Percentiles rank a stretch among this genome's conserved stretches.
phyloP scores from a whole-genome alignment of 2,797 vertebrate species.

The Chromis chromis region DNA sequence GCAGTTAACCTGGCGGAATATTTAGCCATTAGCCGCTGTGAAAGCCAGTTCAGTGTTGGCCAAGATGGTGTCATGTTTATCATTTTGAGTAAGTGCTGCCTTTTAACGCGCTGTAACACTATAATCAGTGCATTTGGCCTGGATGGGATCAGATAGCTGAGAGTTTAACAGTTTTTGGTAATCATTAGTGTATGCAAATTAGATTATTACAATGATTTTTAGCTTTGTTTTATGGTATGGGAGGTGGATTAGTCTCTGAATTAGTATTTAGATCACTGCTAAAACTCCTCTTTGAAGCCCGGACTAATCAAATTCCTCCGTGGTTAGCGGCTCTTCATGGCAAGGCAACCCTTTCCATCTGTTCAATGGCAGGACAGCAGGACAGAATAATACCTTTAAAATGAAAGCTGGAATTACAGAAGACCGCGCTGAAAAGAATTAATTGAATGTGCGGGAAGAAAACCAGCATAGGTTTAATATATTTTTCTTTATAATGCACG shows the following conservation, averaged over 20 bases:
- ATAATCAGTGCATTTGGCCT: constrained; percentile 19
- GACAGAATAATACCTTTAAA: constrained; percentile 38
- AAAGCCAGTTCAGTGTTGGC: constrained; percentile 62
- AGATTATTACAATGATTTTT: not conserved
- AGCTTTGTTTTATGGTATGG: not conserved
- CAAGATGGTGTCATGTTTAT: constrained; percentile 56
- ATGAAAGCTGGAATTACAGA: constrained; percentile 23
- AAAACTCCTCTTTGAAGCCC: constrained; percentile 32
- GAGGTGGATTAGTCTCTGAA: not conserved
- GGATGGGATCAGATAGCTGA: not conserved
- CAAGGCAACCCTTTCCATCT: constrained; percentile 36
- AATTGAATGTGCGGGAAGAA: constrained; percentile 14
- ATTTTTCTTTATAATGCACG: not conserved
- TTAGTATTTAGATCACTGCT: constrained; percentile 10
- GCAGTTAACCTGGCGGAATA: constrained; percentile 84
- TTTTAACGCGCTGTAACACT: constrained; percentile 36
- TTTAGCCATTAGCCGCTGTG: constrained; percentile 82
- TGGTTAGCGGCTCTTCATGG: constrained; percentile 45
- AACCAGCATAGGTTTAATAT: not conserved
- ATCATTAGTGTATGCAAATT: not conserved
- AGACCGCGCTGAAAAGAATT: constrained; percentile 20
- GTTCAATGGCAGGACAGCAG: constrained; percentile 14
- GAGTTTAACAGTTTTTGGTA: not conserved
- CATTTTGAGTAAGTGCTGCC: constrained; percentile 37
- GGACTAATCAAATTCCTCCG: constrained; percentile 43